phyloP scores from a whole-genome alignment of 2,113 vertebrate genomes.

The Mormyrus lacerda region DNA sequence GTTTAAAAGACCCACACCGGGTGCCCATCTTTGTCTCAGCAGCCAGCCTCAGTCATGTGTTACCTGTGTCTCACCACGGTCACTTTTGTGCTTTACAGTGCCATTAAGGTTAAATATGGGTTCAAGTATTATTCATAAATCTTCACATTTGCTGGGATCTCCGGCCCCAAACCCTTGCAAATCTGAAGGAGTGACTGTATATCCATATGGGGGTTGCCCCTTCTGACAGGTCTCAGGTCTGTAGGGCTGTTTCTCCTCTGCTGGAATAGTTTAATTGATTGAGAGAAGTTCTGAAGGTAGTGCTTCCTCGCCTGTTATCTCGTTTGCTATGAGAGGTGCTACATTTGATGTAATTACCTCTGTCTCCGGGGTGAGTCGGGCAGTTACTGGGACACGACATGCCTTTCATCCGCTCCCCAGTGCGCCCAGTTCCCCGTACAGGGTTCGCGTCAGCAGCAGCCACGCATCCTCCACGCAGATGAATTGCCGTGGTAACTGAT shows the following conservation, averaged over 20 bases:
- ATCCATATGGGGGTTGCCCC: background rate
- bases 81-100: background rate
- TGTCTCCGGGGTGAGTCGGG: background rate
- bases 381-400: background rate
- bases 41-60: background rate
- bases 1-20: background rate
- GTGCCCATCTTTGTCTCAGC: background rate
- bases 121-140: background rate
- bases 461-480: background rate
- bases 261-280: background rate
- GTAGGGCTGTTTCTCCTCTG: background rate
- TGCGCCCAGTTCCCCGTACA: background rate
- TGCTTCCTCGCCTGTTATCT: background rate
- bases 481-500: background rate
- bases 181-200: background rate
- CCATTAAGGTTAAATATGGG: background rate
- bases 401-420: background rate
- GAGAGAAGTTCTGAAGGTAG: background rate
- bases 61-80: background rate
- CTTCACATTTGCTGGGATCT: background rate
- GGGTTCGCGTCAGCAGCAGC: background rate
- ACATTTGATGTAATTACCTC: background rate
- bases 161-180: background rate
- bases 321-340: background rate
- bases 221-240: background rate